Percentiles rank a stretch among this genome's conserved stretches.
phyloP scores from a whole-genome alignment of 2,888 invertebrate species.

The Elmis aenea region DNA sequence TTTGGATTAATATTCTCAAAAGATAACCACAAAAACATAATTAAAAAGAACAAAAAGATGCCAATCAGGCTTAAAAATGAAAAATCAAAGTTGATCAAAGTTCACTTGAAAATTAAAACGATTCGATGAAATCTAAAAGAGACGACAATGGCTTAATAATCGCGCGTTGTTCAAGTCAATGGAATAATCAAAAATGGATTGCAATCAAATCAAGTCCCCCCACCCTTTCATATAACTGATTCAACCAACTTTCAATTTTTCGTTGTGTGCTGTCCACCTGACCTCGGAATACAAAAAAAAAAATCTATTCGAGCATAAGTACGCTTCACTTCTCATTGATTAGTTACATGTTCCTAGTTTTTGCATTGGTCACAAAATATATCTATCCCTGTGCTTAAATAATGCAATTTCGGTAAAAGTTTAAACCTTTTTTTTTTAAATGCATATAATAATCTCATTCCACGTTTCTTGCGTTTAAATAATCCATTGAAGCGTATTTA shows the following conservation, averaged over 20 bases:
- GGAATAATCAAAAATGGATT: conserved; percentile 32
- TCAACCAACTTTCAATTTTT: conserved; percentile 27
- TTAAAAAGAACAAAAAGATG: conserved; percentile 23
- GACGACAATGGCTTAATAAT: conserved; percentile 21
- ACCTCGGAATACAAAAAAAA: conserved; percentile 27
- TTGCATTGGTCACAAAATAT: no score
- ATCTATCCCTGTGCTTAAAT: no score
- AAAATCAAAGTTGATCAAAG: conserved; percentile 26
- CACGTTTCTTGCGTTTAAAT: no score
- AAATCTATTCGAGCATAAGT: no score
- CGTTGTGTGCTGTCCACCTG: conserved; percentile 26
- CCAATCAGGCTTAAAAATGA: conserved; percentile 20
- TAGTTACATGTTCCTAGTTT: no score
- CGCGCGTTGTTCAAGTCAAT: conserved; percentile 28
- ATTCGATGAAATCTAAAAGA: conserved; percentile 24
- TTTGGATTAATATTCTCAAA: no score
- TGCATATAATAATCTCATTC: no score
- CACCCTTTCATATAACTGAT: conserved; percentile 16
- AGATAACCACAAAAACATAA: conserved; percentile 24
- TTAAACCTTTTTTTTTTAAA: no score
- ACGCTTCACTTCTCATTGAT: conserved; percentile 23
- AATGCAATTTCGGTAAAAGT: no score
- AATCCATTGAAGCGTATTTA: no score
- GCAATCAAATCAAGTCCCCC: conserved; percentile 30
- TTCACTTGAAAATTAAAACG: conserved; percentile 23